Percentiles rank a stretch among this genome's conserved stretches.
These are phyloP conservation scores for Drosophila macrospina DNA, from an alignment of 2,888 invertebrate genomes.

Conservation along the genomic window DNA sequence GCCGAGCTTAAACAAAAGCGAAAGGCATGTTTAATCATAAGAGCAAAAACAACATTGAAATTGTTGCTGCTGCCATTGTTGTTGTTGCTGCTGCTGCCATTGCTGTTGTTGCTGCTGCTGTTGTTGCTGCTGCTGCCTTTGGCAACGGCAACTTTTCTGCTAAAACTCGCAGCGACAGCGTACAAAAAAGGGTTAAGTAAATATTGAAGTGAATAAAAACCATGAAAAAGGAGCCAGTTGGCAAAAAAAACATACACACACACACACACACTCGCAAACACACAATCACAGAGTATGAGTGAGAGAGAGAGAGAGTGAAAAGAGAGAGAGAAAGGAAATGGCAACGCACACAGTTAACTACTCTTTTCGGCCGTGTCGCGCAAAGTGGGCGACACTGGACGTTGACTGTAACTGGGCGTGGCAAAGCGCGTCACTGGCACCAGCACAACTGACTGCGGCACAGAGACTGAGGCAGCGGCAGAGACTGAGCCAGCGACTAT, in stretches of 20 bases:
- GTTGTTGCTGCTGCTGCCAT: constrained; percentile 21
- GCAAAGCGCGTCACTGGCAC: constrained; percentile 34
- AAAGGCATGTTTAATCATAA: constrained; percentile 80
- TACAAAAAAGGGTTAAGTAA: constrained; percentile 79
- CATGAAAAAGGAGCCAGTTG: constrained; percentile 70
- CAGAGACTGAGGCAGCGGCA: constrained; percentile 6
- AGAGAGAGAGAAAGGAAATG: background rate
- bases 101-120: constrained; percentile 26
- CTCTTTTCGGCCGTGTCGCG: constrained; percentile 74
- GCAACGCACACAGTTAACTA: constrained; percentile 61
- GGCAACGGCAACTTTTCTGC: constrained; percentile 68
- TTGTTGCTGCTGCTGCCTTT: constrained; percentile 50
- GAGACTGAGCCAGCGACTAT: constrained; percentile 14
- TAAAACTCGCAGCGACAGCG: constrained; percentile 56
- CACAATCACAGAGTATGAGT: constrained; percentile 26
- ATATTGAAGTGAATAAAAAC: constrained; percentile 80
- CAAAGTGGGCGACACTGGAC: constrained; percentile 46
- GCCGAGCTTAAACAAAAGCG: constrained; percentile 76
- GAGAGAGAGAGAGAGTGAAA: background rate
- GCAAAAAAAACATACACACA: constrained; percentile 51
- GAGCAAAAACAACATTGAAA: constrained; percentile 76
- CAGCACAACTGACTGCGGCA: too few relatives aligned
- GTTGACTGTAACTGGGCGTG: constrained; percentile 36
- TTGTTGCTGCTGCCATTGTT: constrained; percentile 48
- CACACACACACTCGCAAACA: constrained; percentile 25